These are phyloP conservation scores for Picathartes gymnocephalus DNA, from an alignment of 2,113 vertebrate species.

Conservation along the genomic window DNA sequence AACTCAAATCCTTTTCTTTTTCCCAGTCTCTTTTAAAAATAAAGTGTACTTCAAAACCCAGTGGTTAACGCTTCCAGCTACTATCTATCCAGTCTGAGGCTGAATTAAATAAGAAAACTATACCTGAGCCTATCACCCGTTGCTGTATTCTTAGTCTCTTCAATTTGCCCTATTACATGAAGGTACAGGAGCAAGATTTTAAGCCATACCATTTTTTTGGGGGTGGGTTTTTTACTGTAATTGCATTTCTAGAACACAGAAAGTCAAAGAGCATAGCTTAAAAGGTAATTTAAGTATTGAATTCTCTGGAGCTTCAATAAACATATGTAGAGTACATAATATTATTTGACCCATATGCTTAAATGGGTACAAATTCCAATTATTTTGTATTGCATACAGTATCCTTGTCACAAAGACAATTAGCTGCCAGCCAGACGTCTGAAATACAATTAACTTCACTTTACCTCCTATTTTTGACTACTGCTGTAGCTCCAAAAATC, in stretches of 20 bases:
- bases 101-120: not conserved
- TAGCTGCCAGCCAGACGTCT: not conserved
- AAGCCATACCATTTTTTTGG: not conserved
- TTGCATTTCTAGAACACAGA: not conserved
- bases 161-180: not conserved
- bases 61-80: not conserved
- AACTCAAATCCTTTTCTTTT: not conserved
- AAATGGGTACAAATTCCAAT: not conserved
- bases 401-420: not conserved
- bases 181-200: not conserved
- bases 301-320: not conserved
- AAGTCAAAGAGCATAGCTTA: not conserved
- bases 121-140: not conserved
- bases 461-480: not conserved
- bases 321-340: not conserved
- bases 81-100: not conserved
- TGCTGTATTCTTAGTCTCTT: not conserved
- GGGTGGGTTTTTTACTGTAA: not conserved
- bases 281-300: not conserved
- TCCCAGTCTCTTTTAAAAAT: not conserved
- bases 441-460: not conserved
- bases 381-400: not conserved
- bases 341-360: not conserved
- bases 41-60: not conserved
- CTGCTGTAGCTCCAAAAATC: not conserved